Evolutionary conservation across 2,797 vertebrate species (phyloP), one percentile per base, ranked within the genome.

Genomic region (Microctenopoma steveboyesi): DNA sequence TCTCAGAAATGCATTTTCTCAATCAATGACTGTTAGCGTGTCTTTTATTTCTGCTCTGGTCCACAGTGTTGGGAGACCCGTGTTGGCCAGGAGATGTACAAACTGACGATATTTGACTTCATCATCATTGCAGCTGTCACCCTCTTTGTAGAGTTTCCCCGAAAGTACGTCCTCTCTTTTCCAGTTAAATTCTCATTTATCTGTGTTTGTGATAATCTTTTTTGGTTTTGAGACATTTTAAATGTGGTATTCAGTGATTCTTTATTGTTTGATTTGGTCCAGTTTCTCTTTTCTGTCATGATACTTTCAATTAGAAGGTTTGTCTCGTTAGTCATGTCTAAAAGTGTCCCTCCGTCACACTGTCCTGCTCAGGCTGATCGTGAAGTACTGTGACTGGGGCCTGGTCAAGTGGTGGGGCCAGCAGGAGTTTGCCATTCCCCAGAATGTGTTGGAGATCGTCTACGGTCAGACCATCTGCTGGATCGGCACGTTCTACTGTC

Each of bases 401-500:
- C 80, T 93, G 64, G 70, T 93, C 40, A 91, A 93, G 79, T 96
- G 94, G 94, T 96, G 88, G 90, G 96, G 97, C 0, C 91, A 95
- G 83, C 95, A 95, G 87, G 96, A 98, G 74, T 99, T 99, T 69
- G 89, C 84, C 30, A 96, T 99, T 79, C 96, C 98, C 51, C 95
- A 97, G 66, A 98, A 97, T 0, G 97, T 99, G 4, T 88, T 99
- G 52, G 95, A 95, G 75, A 98, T 99, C 0, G 93, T 98, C 66
- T 98, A 99, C 0, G 97, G 97, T 8, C 98, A 99, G 84, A 99
- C 97, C 18, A 96, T 99, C 80, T 99, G 97, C 89, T 99, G 97
- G 97, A 97, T 98, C 0, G 98, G 98, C 66, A 94, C 96, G 0
- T 99, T 96, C 88, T 98, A 97, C 91, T 96, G 95, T 50, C 98